Evolutionary conservation across 2,888 invertebrate genomes (phyloP), one percentile per base, ranked within the genome.

Genomic region (Polydrusus cervinus): DNA sequence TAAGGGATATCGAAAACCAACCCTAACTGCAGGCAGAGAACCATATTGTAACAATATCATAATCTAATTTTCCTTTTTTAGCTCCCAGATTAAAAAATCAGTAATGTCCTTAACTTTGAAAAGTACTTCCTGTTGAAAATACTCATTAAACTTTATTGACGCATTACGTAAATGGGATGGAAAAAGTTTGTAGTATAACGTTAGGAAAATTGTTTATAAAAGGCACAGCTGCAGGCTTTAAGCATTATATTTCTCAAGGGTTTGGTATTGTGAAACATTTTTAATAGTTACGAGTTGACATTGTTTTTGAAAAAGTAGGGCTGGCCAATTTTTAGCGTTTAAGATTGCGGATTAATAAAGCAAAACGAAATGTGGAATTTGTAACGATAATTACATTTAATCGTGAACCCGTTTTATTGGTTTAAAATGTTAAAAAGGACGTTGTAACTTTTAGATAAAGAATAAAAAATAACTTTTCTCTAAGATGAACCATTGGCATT

Each of bases 111-210:
- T 11, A 51, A 20, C 20, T 51, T 51, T 18, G 18, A 20, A 51
- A 51, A 20, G 51, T 51, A 51, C 51, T 51, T 49, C 9, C 18
- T 11, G 18, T 18, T 18, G 20, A 51, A 53, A 53, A 53, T n/a
- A 53, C 11, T 53, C 53, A 53, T 53, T 25, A 53, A 53, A 30
- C 53, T 53, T 53, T 53, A 53, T 53, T 25, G 30, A 53, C 3
- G n/a, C 30, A 53, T 53, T 53, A 53, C 6, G 25, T 53, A 53
- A 53, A 53, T 53, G 53, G 30, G 7, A 53, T 53, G 53, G 51
- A 51, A 51, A 51, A 51, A 51, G 51, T 51, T 51, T 51, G 20
- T 20, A 51, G 20, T 51, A 51, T 18, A 18, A 51, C 51, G 18
- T 16, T 51, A 51, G 18, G 20, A 51, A 51, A 51, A 51, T 51